Conservation (phyloP, 2,888 invertebrate species). For the Macropis europaea region DNA sequence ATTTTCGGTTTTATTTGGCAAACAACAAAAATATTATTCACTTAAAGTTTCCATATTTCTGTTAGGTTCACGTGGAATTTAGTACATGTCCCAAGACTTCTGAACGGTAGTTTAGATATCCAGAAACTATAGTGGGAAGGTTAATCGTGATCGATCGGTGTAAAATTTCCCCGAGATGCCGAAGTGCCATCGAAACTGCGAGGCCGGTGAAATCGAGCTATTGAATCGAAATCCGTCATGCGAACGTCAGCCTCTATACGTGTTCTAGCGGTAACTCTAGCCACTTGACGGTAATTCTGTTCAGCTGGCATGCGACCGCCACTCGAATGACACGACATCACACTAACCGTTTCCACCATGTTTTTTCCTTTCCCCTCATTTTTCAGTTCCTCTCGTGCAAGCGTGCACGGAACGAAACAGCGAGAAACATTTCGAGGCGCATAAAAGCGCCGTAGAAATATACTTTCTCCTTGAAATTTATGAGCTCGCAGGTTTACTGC, state of each 20-base stretch:
- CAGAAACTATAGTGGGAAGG: too few species aligned
- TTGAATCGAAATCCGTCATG: slow-evolving; percentile 77
- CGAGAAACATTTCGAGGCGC: slow-evolving; percentile 12
- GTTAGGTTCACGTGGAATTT: too few species aligned
- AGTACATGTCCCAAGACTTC: too few species aligned
- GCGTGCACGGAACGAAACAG: slow-evolving; percentile 51
- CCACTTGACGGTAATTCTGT: slow-evolving; percentile 75
- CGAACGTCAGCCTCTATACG: slow-evolving; percentile 64
- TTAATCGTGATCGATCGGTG: slow-evolving; percentile 63
- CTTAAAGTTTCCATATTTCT: too few species aligned
- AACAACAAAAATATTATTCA: too few species aligned
- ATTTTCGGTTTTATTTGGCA: too few species aligned
- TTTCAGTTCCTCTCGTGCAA: slow-evolving; percentile 25
- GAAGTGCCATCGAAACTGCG: slow-evolving; percentile 68
- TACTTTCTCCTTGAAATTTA: neutral
- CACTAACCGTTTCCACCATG: slow-evolving; percentile 54
- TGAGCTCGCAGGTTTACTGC: neutral
- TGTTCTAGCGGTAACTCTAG: slow-evolving; percentile 68
- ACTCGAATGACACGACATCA: slow-evolving; percentile 73
- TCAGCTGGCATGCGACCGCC: slow-evolving; percentile 75
- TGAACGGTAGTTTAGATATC: too few species aligned
- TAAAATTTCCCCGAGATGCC: slow-evolving; percentile 68
- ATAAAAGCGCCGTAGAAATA: slow-evolving; percentile 12
- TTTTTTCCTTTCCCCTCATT: slow-evolving; percentile 30
- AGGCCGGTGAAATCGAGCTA: slow-evolving; percentile 73